Evolutionary conservation across 1,140 invertebrate species (phyloP).

Genomic region (Cheumatopsyche charites): DNA sequence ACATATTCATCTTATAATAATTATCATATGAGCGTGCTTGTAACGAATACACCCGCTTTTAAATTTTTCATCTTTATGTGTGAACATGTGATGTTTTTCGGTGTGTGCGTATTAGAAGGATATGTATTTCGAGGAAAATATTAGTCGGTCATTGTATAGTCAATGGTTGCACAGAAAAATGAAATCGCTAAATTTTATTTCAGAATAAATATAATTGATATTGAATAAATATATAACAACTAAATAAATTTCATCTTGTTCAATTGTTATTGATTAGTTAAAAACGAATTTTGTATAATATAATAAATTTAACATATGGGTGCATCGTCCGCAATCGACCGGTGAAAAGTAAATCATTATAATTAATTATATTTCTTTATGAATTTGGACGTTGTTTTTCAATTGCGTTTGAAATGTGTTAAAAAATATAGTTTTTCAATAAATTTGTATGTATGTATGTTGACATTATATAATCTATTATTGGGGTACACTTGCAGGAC

Average conservation of each 20-base stretch:
- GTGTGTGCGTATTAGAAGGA: background rate
- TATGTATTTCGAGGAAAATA: background rate
- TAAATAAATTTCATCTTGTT: constrained; percentile 43
- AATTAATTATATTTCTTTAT: no score
- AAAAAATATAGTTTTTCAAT: background rate
- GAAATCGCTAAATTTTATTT: constrained; percentile 1
- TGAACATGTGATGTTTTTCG: no score
- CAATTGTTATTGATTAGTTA: constrained; percentile 47
- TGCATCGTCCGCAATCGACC: constrained; percentile 38
- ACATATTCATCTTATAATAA: background rate
- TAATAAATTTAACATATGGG: constrained; percentile 44
- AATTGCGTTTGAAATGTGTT: background rate
- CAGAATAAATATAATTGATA: constrained; percentile 31
- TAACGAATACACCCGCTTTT: background rate
- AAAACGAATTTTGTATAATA: constrained; percentile 45
- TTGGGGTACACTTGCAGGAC: background rate
- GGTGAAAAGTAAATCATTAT: constrained; percentile 10
- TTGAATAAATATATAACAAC: constrained; percentile 25
- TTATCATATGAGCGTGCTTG: constrained; percentile 19
- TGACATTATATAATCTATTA: background rate
- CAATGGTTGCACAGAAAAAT: background rate
- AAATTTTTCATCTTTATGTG: background rate
- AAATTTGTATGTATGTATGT: background rate
- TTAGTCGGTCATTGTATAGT: background rate
- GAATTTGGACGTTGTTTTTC: no score